Conservation (phyloP, 1,140 invertebrate genomes). For the Mizuhopecten yessoensis region DNA sequence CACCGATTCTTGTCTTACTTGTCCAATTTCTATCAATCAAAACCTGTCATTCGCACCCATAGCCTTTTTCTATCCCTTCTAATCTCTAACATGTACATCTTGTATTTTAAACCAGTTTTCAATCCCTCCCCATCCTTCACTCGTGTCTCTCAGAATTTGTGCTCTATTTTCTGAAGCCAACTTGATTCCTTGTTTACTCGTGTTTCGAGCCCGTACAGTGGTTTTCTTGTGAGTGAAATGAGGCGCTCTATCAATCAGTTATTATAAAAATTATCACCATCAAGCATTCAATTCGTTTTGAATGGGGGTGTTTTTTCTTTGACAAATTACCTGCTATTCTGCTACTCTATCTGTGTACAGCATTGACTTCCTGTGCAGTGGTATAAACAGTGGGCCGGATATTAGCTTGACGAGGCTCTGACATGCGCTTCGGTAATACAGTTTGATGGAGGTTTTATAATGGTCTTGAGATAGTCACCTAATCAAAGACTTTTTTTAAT, state of each 20-base stretch:
- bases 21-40: too few relatives aligned
- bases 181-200: too few relatives aligned
- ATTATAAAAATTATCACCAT: too few relatives aligned
- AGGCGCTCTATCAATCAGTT: not conserved
- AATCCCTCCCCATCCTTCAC: too few relatives aligned
- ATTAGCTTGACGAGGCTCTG: not conserved
- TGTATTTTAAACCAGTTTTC: too few relatives aligned
- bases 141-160: too few relatives aligned
- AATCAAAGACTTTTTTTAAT: not conserved
- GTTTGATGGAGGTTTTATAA: not conserved
- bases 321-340: conserved; percentile 21
- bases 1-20: too few relatives aligned
- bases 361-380: not conserved
- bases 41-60: too few relatives aligned
- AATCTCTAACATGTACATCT: too few relatives aligned
- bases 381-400: not conserved
- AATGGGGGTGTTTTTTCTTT: not conserved
- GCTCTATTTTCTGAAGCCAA: too few relatives aligned
- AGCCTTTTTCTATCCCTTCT: too few relatives aligned
- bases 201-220: not conserved
- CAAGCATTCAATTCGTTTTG: not conserved
- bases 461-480: not conserved
- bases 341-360: not conserved
- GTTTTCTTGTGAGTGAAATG: not conserved
- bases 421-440: not conserved